phyloP scores from a whole-genome alignment of 1,140 invertebrate species.

The Cryptotermes secundus region DNA sequence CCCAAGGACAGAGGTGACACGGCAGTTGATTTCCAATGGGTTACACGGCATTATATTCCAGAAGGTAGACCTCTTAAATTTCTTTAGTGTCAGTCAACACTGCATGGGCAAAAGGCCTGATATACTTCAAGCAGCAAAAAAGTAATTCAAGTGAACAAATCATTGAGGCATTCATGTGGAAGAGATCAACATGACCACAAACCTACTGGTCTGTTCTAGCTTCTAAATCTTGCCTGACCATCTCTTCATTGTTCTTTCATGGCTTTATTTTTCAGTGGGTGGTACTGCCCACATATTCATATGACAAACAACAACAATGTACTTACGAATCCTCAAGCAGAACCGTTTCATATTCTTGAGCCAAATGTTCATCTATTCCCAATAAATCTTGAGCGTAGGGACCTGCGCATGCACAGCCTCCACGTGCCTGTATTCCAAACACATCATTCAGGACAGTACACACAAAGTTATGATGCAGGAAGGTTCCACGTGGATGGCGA shows the following conservation, averaged over 20 bases:
- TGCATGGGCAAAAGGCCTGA: not conserved
- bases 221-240: not conserved
- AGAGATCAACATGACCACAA: too few relatives aligned
- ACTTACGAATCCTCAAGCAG: slow-evolving; percentile 72
- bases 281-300: not conserved
- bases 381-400: slow-evolving; percentile 83
- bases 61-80: too few relatives aligned
- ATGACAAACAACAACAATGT: not conserved
- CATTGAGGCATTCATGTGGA: too few relatives aligned
- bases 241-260: not conserved
- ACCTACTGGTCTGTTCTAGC: too few relatives aligned
- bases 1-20: too few relatives aligned
- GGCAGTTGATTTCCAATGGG: too few relatives aligned
- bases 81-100: too few relatives aligned
- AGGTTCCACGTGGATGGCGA: slow-evolving; percentile 73
- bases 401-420: slow-evolving; percentile 81
- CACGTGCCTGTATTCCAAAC: slow-evolving; percentile 87
- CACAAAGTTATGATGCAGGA: slow-evolving; percentile 89
- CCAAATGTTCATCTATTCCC: slow-evolving; percentile 75
- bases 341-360: slow-evolving; percentile 73
- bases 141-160: too few relatives aligned
- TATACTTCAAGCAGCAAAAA: too few relatives aligned
- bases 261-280: not conserved
- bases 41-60: too few relatives aligned
- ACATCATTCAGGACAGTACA: slow-evolving; percentile 86